Base-by-base conservation (phyloP, 2,797 vertebrate species). In the Enteromius trimaculatus region DNA sequence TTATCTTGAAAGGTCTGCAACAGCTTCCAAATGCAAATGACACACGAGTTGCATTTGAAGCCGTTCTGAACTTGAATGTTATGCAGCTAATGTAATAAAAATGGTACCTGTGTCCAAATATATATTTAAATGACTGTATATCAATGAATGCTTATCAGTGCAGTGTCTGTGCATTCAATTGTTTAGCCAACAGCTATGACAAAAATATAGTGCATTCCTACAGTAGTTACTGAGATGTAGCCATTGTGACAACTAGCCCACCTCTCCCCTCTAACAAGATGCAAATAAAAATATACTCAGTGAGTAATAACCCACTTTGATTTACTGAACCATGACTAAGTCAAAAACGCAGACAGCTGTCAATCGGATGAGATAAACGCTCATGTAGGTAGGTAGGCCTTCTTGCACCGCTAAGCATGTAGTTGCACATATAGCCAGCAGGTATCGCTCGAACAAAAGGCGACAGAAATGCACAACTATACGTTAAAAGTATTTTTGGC, bases 381-480 rank as follows among this genome's bases (percentile, higher is more conserved):
- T 62, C 26, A 16, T 62, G 5, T 17, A 60, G 11, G 5, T 17
- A 60, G 11, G 58, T 26, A 17, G 60, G 55, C 23, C 75, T 44
- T 16, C 44, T 19, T 49, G 11, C 7, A 17, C 23, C 3, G 26
- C 31, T 62, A 62, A 49, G 21, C 6, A n/a, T 74, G 55, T 19
- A 64, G 29, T 53, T 21, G 9, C 23, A 44, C 2, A 44, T 23
- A 16, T 6, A 44, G 9, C 62, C 81, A 44, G 17, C 31, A 31
- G 34, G 13, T 76, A 34, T 68, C 72, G 34, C 81, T 29, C 23
- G 42, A 80, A 71, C 51, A 71, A 71, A 71, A 17, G 75, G 17
- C 39, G 16, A 21, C 74, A 42, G 21, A 60, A 17, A 11, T 2
- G n/a, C n/a, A 7, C 10, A 4, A 31, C 11, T 17, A 16, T 10